Conservation (phyloP, 2,113 vertebrate genomes). For the Passerina amoena region DNA sequence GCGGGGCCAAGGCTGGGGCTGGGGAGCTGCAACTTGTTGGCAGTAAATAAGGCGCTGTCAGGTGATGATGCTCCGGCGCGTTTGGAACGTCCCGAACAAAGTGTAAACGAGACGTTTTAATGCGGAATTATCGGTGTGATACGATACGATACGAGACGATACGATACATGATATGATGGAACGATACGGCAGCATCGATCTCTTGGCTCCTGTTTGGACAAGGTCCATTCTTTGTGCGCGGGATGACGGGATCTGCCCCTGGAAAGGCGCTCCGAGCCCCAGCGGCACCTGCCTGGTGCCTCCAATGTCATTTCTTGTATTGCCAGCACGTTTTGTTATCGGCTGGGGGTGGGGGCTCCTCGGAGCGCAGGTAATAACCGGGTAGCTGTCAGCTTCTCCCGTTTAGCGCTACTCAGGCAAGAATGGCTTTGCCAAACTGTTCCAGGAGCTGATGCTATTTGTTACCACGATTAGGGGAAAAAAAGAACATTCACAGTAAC, state of each 20-base stretch:
- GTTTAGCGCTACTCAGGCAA: background rate
- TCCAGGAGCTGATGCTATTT: constrained; percentile 57
- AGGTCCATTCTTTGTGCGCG: background rate
- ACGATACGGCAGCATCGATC: background rate
- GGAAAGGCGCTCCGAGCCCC: background rate
- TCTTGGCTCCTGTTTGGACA: background rate
- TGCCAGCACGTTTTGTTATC: background rate
- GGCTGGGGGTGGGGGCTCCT: background rate
- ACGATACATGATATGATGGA: too few species aligned
- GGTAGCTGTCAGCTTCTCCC: constrained; percentile 37
- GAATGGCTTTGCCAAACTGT: background rate
- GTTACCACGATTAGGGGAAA: background rate
- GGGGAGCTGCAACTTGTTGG: constrained; percentile 9
- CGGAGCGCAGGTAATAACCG: constrained; percentile 10
- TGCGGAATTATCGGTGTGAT: background rate
- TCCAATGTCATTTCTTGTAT: background rate
- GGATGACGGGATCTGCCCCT: background rate
- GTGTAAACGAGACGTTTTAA: background rate
- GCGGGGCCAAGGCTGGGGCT: background rate
- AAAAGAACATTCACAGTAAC: constrained; percentile 45
- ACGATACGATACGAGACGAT: too few species aligned
- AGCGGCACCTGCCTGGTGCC: background rate
- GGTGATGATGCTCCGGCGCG: background rate
- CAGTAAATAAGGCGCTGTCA: background rate
- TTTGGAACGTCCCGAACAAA: background rate